phyloP scores from a whole-genome alignment of 2,797 vertebrate species.

The Perodicticus potto region DNA sequence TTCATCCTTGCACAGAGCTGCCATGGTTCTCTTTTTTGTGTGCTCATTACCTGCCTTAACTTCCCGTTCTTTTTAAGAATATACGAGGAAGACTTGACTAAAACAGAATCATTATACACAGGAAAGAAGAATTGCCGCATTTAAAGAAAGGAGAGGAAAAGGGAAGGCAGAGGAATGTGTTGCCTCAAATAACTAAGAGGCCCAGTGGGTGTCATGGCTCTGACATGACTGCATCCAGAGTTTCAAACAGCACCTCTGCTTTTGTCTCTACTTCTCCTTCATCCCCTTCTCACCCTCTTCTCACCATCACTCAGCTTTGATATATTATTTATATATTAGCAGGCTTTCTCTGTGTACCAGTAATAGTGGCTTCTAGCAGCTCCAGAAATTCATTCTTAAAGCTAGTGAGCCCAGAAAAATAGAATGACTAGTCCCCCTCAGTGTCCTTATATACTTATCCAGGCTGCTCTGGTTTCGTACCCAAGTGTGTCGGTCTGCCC shows the following conservation, averaged over 20 bases:
- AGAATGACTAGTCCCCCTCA: background rate
- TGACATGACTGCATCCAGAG: background rate
- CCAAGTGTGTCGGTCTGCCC: background rate
- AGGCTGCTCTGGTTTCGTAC: background rate
- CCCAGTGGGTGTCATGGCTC: background rate
- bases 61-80: background rate
- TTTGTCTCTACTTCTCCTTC: background rate
- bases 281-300: background rate
- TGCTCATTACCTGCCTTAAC: background rate
- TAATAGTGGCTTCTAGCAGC: background rate
- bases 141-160: background rate
- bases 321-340: background rate
- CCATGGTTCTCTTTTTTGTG: background rate
- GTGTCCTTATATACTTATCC: background rate
- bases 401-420: background rate
- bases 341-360: background rate
- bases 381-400: background rate
- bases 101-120: background rate
- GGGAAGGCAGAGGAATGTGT: background rate
- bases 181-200: background rate
- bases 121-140: background rate
- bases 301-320: background rate
- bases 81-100: background rate
- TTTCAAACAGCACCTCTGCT: background rate
- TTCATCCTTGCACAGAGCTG: background rate